These are phyloP conservation scores for Sisyra nigra DNA, from an alignment of 2,888 invertebrate species.

Conservation along the genomic window DNA sequence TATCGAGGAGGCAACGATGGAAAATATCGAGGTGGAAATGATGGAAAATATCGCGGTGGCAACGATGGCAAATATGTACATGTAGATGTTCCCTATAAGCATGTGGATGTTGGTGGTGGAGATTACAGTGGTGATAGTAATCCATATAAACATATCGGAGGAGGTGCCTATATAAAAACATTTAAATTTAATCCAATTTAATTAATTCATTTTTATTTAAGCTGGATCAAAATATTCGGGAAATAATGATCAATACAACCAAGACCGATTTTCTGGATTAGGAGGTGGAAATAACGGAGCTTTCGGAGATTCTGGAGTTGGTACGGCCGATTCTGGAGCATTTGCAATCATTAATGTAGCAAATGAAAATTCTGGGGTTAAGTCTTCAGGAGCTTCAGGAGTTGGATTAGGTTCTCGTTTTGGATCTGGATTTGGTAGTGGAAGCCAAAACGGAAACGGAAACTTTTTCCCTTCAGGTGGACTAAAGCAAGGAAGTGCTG, in stretches of 20 bases:
- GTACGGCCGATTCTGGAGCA: too few species aligned
- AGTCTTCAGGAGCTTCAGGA: too few species aligned
- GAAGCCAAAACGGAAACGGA: neutral
- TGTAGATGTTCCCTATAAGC: constrained; percentile 4
- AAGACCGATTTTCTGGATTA: constrained; percentile 9
- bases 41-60: neutral
- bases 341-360: neutral
- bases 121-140: constrained; percentile 10
- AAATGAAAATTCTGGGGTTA: neutral
- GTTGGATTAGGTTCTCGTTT: constrained; percentile 1
- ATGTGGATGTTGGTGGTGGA: constrained; percentile 16
- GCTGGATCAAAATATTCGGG: neutral
- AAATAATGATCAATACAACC: constrained; percentile 11
- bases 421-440: neutral
- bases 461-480: constrained; percentile 14
- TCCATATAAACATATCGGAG: constrained; percentile 4
- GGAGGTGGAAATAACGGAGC: too few species aligned
- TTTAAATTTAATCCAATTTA: too few species aligned
- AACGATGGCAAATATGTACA: neutral
- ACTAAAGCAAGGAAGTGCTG: constrained; percentile 12
- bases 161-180: neutral
- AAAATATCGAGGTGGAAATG: neutral
- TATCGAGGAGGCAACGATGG: neutral
- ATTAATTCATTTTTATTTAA: neutral
- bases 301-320: too few species aligned